Evolutionary conservation across 2,888 invertebrate genomes (phyloP).

Genomic region (Calephelis perditalis): DNA sequence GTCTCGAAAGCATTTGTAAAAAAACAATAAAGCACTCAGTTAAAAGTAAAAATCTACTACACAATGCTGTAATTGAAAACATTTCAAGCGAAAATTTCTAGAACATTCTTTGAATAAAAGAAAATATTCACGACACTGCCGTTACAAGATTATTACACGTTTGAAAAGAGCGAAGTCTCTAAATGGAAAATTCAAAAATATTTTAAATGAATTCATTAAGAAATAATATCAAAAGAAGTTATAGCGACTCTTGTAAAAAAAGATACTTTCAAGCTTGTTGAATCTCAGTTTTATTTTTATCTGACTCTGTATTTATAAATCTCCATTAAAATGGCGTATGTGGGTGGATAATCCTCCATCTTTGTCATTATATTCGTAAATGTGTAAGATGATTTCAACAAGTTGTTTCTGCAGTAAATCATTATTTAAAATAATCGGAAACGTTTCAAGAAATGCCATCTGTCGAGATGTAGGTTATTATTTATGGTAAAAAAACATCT

Average conservation of each 20-base stretch:
- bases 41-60: slow-evolving; percentile 1
- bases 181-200: slow-evolving; percentile 1
- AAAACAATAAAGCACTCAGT: no score
- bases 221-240: background rate
- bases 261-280: background rate
- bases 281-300: background rate
- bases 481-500: no score
- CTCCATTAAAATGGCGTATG: slow-evolving; percentile 2
- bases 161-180: slow-evolving; percentile 5
- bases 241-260: background rate
- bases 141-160: slow-evolving; percentile 9
- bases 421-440: no score
- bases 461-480: no score
- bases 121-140: slow-evolving; percentile 11
- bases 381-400: background rate
- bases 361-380: background rate
- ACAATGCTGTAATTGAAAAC: slow-evolving; percentile 1
- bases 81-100: slow-evolving; percentile 5
- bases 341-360: background rate
- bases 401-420: no score
- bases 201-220: slow-evolving; percentile 7
- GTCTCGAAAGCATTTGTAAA: no score
- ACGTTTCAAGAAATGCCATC: no score
- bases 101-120: slow-evolving; percentile 8
- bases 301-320: background rate